These are phyloP conservation scores for Acleris literana DNA, from an alignment of 2,888 invertebrate genomes.

Conservation along the genomic window DNA sequence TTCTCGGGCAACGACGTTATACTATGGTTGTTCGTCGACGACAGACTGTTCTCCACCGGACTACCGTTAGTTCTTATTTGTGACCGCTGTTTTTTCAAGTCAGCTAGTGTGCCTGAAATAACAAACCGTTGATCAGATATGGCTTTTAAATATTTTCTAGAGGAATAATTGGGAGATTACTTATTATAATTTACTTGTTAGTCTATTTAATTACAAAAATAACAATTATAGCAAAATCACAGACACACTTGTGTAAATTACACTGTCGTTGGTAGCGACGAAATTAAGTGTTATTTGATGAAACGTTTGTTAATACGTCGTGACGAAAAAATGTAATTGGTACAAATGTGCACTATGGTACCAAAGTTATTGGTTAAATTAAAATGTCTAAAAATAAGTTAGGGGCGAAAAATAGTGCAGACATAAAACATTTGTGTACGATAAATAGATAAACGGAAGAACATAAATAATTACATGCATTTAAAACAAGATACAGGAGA, in stretches of 20 bases:
- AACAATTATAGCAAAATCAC: no score
- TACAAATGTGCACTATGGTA: no score
- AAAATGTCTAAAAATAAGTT: not conserved
- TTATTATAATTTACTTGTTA: no score
- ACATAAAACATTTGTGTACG: constrained; percentile 11
- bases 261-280: no score
- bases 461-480: constrained; percentile 37
- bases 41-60: constrained; percentile 75
- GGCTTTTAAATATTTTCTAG: not conserved
- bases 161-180: no score
- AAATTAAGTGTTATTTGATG: no score
- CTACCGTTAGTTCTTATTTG: constrained; percentile 89
- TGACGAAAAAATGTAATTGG: no score
- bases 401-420: not conserved
- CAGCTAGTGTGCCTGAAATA: constrained; percentile 90
- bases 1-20: constrained; percentile 73
- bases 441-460: constrained; percentile 14
- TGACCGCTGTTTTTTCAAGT: constrained; percentile 95
- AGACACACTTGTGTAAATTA: no score
- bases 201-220: no score
- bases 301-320: no score
- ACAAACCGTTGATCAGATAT: not conserved
- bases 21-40: constrained; percentile 73
- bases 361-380: no score
- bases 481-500: constrained; percentile 24